Evolutionary conservation across 1,140 invertebrate genomes (phyloP), one percentile per base, ranked within the genome.

Genomic region (Megalopta genalis): DNA sequence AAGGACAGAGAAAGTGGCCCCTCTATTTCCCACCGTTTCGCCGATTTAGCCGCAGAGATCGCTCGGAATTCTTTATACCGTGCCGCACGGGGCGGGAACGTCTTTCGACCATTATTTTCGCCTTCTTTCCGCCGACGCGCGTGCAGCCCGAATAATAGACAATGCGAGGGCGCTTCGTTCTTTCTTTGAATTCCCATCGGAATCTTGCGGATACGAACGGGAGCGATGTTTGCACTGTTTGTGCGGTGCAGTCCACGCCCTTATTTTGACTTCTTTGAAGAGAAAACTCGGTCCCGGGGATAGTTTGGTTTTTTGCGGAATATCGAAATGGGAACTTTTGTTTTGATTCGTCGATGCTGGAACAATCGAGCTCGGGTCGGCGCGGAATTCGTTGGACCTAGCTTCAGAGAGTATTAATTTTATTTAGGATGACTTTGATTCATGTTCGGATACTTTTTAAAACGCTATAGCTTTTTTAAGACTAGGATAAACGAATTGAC

Each of bases 61-160:
- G 75, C 42, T 77, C 75, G 27, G 71, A 77, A 77, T 77, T 77
- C 75, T 77, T 77, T 77, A 77, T 71, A 39, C 75, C 37, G 32
- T 63, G n/a, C 9, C 14, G 21, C 10, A 1, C 54, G 57, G 60
- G 63, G 9, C 27, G 67, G 42, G 60, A 63, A 5, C 27, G 67
- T 71, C 59, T 70, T 71, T 42, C 59, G 42, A 39, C 39, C 65
- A 37, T 69, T 77, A 63, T 70, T 63, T 52, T 52, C 39, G 23
- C 63, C 67, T 37, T 52, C 32, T 70, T 77, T 77, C 32, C 67
- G 52, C 63, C 59, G 46, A 42, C 23, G 57, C 49, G 23, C 7
- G 18, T n/a, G 42, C 27, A 23, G 12, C 21, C 23, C 49, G 57
- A 63, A 5, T 4, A 16, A 52, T 16, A n/a, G 42, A 27, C 74